These are phyloP conservation scores for Hyles lineata DNA, from an alignment of 2,888 invertebrate genomes.

Conservation along the genomic window DNA sequence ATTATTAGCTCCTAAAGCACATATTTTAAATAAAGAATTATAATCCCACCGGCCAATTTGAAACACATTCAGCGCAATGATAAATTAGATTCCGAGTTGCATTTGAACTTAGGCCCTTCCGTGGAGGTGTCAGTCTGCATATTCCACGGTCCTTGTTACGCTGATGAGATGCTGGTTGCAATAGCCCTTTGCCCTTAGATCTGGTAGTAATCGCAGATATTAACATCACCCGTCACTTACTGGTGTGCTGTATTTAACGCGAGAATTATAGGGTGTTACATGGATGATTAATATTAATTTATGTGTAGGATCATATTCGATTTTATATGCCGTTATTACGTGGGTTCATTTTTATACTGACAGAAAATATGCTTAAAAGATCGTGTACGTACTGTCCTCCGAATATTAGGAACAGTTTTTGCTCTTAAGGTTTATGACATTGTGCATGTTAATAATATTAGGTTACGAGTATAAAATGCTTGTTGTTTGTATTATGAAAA, in stretches of 20 bases:
- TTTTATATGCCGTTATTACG: too few species aligned
- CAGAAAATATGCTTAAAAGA: neutral
- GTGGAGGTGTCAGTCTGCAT: constrained; percentile 53
- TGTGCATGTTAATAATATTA: too few species aligned
- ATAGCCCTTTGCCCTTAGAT: constrained; percentile 42
- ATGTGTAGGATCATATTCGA: too few species aligned
- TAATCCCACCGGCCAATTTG: neutral
- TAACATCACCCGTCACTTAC: constrained; percentile 26
- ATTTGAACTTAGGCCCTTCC: constrained; percentile 46
- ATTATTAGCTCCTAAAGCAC: too few species aligned
- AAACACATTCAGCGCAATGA: neutral
- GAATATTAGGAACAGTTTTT: too few species aligned
- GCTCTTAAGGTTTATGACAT: too few species aligned
- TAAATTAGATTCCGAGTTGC: constrained; percentile 10
- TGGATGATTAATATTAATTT: neutral
- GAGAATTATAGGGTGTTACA: constrained; percentile 3
- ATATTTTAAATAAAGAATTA: neutral
- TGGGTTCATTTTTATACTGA: neutral
- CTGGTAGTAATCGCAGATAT: constrained; percentile 37
- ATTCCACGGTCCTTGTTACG: constrained; percentile 55
- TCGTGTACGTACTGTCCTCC: too few species aligned
- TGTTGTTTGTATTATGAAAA: too few species aligned
- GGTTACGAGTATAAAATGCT: too few species aligned
- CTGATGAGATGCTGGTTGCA: constrained; percentile 46
- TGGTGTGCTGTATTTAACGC: neutral